phyloP scores from a whole-genome alignment of 2,797 vertebrate genomes.

The Crax fasciolata region DNA sequence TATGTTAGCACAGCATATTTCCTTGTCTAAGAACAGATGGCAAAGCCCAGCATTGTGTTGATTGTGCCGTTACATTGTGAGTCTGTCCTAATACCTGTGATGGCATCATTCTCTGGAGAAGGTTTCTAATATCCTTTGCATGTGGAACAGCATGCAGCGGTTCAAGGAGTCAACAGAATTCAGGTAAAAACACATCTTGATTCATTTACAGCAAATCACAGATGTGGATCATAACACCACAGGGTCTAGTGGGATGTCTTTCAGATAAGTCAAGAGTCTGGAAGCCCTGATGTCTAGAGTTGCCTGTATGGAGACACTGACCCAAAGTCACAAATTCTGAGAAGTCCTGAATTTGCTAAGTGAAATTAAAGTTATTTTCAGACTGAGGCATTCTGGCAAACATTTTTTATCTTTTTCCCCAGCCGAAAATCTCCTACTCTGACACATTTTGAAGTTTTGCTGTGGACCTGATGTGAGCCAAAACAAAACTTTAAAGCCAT shows the following conservation, averaged over 20 bases:
- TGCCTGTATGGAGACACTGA: not conserved
- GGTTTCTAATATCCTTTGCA: not conserved
- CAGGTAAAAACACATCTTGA: not conserved
- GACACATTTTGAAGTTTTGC: not conserved
- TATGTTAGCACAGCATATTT: not conserved
- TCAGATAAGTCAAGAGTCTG: not conserved
- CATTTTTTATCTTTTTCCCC: not conserved
- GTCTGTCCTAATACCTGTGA: not conserved
- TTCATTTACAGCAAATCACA: not conserved
- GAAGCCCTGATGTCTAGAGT: not conserved
- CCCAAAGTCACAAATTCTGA: not conserved
- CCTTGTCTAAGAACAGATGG: not conserved
- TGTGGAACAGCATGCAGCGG: not conserved
- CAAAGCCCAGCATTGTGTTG: not conserved
- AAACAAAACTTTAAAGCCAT: not conserved
- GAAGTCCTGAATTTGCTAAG: not conserved
- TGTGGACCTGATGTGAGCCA: not conserved
- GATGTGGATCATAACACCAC: not conserved
- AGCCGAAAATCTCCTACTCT: not conserved
- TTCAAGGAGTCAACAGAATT: not conserved
- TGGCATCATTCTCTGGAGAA: not conserved
- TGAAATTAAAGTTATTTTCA: not conserved
- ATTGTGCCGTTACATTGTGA: rapidly evolving
- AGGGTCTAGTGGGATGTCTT: not conserved
- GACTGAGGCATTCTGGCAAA: not conserved